phyloP scores from a whole-genome alignment of 2,888 invertebrate genomes.

The Xestoiulus laeticollis region DNA sequence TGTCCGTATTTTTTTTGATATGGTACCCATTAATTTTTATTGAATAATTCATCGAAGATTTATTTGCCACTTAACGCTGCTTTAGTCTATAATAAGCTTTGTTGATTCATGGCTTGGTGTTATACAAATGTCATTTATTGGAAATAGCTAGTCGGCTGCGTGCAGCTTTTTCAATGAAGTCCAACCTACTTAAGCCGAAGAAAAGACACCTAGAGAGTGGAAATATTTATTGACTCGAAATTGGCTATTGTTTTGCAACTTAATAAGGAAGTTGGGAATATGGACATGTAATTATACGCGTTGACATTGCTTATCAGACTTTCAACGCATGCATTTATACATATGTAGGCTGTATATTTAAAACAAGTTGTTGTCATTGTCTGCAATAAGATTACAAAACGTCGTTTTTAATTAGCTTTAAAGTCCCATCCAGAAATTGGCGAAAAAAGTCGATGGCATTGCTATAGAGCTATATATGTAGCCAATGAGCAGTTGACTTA shows the following conservation, averaged over 20 bases:
- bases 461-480: neutral
- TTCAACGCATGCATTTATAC: neutral
- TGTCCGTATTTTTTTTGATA: neutral
- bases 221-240: constrained; percentile 23
- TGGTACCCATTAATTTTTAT: constrained; percentile 13
- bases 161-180: constrained; percentile 21
- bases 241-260: constrained; percentile 20
- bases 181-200: neutral
- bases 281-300: constrained; percentile 4
- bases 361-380: neutral
- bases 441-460: neutral
- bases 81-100: constrained; percentile 23
- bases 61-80: constrained; percentile 10
- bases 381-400: neutral
- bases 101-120: constrained; percentile 3
- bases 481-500: neutral
- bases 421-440: constrained; percentile 10
- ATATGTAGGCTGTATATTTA: neutral
- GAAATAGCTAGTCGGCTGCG: constrained; percentile 16
- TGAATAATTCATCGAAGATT: constrained; percentile 23
- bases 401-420: neutral
- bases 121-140: constrained; percentile 23
- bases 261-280: constrained; percentile 8
- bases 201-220: constrained; percentile 19
- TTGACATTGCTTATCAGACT: constrained; percentile 12